Base-by-base conservation (phyloP, 2,113 vertebrate species). In the Laticauda colubrina region DNA sequence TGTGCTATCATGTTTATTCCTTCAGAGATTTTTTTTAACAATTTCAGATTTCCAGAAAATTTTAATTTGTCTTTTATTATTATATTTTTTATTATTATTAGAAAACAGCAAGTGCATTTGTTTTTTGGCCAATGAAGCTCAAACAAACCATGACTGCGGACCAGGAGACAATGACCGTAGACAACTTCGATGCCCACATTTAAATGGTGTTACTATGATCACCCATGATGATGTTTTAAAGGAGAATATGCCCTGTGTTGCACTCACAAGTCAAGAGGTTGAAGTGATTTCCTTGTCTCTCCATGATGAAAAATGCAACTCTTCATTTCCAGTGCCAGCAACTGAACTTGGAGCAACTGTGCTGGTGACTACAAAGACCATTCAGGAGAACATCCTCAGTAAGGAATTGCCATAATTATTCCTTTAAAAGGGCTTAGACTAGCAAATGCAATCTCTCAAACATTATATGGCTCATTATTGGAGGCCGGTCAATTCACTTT, bases 321-420 rank as follows among this genome's bases (percentile, higher is more conserved):
- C 97, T 2, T n/a, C 95, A 53, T 93, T 98, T 91, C 98, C 98
- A 0, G 95, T 98, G 94, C 98, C 98, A 0, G 98, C 98, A 95
- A 98, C 97, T 0, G 98, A 98, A 93, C 96, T 98, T 92, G 98
- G 98, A 0, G 96, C 98, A 87, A 97, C 98, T 0, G 97, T 96
- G 1, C 95, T 98, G 93, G 98, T 98, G 94, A 98, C 98, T 95
- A 98, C 98, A 85, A 98, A 98, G 96, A 98, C 98, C 1, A 96
- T 95, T 0, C 96, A 97, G 92, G 96, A 95, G 23, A 56, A 45
- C 87, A 94, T 92, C 0, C 0, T 85, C 2, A 45, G 61, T 0
- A 92, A 96, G 34, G 93, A 96, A 61, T 95, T 94, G 45, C 93
- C 92, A 9, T 97, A 96, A 95, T 92, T 91, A 3, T 9, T 0